Conservation (phyloP, 2,113 vertebrate species). For the Epinephelus cyanopodus region DNA sequence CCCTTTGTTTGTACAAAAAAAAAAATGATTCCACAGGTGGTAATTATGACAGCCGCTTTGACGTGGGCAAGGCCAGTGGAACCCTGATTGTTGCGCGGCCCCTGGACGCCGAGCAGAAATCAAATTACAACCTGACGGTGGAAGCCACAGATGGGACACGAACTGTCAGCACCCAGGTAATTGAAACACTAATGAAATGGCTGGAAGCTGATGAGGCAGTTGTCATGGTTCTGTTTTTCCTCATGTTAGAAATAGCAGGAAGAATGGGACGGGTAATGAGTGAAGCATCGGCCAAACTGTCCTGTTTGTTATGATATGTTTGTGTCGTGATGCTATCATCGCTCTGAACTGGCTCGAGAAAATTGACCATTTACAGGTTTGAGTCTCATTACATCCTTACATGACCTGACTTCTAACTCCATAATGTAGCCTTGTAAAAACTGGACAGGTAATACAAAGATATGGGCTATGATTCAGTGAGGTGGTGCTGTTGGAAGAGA, state of each 20-base stretch:
- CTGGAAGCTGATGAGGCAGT: conserved; percentile 74
- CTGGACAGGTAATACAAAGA: neutral
- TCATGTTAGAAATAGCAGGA: conserved; percentile 33
- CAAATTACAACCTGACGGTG: conserved; percentile 97
- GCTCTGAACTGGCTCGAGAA: neutral
- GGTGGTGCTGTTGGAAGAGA: neutral
- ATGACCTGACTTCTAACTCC: conserved; percentile 2
- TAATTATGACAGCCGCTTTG: conserved; percentile 97
- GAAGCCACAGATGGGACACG: conserved; percentile 96
- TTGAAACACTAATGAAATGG: conserved; percentile 76
- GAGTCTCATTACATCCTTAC: neutral
- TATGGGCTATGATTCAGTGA: neutral
- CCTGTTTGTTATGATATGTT: conserved; percentile 33
- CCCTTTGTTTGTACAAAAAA: conserved; percentile 59
- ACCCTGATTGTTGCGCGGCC: conserved; percentile 94
- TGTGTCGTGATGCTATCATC: conserved; percentile 22
- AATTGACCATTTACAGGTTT: neutral
- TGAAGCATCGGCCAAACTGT: conserved; percentile 34
- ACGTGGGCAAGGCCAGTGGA: conserved; percentile 96
- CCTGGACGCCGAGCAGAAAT: conserved; percentile 96
- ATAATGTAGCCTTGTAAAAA: neutral
- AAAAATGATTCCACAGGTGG: conserved; percentile 89
- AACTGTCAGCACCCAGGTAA: conserved; percentile 95
- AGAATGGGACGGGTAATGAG: conserved; percentile 48
- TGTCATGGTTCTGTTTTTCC: conserved; percentile 64